Evolutionary conservation across 1,140 invertebrate genomes (phyloP).

Genomic region (Cotesia vestalis): DNA sequence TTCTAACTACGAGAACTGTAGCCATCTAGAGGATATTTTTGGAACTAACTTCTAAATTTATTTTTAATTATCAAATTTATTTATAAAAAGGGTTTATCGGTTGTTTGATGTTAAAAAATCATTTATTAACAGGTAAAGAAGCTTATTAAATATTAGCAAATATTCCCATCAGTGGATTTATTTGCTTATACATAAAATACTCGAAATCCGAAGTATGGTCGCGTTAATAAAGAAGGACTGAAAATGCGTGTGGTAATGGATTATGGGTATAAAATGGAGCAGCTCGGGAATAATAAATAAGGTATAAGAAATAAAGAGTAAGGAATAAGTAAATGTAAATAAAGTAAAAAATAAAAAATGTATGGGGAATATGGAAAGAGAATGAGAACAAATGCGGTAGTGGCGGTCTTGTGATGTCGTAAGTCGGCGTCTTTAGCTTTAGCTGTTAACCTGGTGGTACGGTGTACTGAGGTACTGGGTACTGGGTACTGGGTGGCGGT

Average conservation of each 20-base stretch:
- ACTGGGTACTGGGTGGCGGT: too few relatives aligned
- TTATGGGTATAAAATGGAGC: slow-evolving; percentile 33
- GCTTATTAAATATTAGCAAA: too few relatives aligned
- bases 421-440: slow-evolving; percentile 34
- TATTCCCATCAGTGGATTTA: too few relatives aligned
- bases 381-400: neutral
- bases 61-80: too few relatives aligned
- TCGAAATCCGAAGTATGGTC: neutral
- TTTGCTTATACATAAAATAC: neutral
- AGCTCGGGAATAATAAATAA: slow-evolving; percentile 50
- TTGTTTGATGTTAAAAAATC: too few relatives aligned
- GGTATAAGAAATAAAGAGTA: slow-evolving; percentile 36
- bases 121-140: too few relatives aligned
- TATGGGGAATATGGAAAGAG: slow-evolving; percentile 8
- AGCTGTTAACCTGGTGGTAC: slow-evolving; percentile 33
- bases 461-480: neutral
- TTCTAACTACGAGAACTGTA: too few relatives aligned
- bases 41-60: too few relatives aligned
- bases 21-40: too few relatives aligned
- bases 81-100: too few relatives aligned
- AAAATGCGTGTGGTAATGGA: too few relatives aligned
- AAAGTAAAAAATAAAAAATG: neutral
- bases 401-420: neutral
- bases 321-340: neutral
- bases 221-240: neutral